Base-by-base conservation (phyloP, 2,113 vertebrate genomes). In the Clarias batrachus region DNA sequence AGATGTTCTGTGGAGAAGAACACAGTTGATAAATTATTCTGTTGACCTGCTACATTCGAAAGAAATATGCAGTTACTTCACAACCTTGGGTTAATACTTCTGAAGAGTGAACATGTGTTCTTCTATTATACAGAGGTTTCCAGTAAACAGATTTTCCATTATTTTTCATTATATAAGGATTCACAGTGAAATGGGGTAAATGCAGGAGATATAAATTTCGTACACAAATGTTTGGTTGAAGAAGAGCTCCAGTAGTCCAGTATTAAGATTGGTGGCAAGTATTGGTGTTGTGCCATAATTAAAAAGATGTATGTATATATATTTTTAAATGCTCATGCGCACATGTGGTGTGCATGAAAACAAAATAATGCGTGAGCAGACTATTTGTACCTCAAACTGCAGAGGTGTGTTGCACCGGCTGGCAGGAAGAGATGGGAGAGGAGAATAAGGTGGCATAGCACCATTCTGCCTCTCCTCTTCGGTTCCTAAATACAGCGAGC, bases 331-430 rank as follows among this genome's bases (percentile, higher is more conserved):
- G 9, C 63, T 19, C 7, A 19, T 71, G 37, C 21, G 1, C 19
- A 11, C 21, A 23, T 13, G 23, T 13, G 71, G 37, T 25, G 21
- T 76, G 11, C 25, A 52, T n/a, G 33, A 48, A 65, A 65, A 95
- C 90, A 92, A 93, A 86, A 86, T 48, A 84, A 65, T 8, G 3
- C 30, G 56, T 23, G 1, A 25, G 3, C 25, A 52, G 6, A 23
- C 1, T 27, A 30, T 66, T 19, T 37, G 73, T 95, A 99, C 98
- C 96, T 99, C 98, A 89, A 99, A 99, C 90, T 99, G 97, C 93
- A 99, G 95, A 65, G 98, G 98, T 84, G 97, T 99, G 96, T 99
- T 99, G 95, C 98, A 99, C 94, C 97, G 97, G 93, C 98, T 99
- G 93, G 97, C 94, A 88, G 97, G 95, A 91, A 96, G 96, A 3